Base-by-base conservation (phyloP, 2,888 invertebrate species). In the Drosophila cracens region DNA sequence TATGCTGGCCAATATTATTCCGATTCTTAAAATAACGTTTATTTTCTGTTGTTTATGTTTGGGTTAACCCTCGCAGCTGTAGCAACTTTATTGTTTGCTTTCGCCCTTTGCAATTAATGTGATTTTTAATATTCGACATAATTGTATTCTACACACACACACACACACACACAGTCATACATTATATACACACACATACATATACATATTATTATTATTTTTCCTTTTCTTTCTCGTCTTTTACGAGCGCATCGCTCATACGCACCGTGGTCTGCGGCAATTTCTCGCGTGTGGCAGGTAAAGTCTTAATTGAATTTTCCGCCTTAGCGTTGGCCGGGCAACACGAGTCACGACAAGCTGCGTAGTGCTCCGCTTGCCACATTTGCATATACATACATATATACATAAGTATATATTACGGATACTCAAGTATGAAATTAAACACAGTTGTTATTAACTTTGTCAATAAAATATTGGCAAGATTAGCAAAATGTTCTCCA, bases 241-340 rank as follows among this genome's bases (percentile, higher is more conserved):
- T 74, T 67, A 66, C 36, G 65, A 59, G 62, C 68, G 62, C 69
- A 69, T 76, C 62, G 60, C 69, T 62, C 73, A 77, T 69, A 73
- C 68, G 76, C 73, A 64, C 25, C 51, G 36, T 48, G 59, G 70
- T 63, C 53, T 36, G 54, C 34, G 51, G 51, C 61, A 72, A 68
- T 76, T 62, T 72, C 40, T 68, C 29, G 76, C 76, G 81, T 76
- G 84, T 65, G 84, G 73, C 81, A 83, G 81, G 83, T 79, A 81
- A 79, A 70, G 70, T 74, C 86, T 83, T 83, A 86, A 83, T 83
- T 83, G 74, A 86, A 83, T 83, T 86, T 73, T 57, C 53, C 57
- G 70, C 72, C 63, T 71, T 36, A 68, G 46, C 63, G 77, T 85
- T 81, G 80, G 77, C 82, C 52, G 8, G 75, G 82, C 60, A 82